Conservation (phyloP, 1,140 invertebrate species). For the Colletes gigas region DNA sequence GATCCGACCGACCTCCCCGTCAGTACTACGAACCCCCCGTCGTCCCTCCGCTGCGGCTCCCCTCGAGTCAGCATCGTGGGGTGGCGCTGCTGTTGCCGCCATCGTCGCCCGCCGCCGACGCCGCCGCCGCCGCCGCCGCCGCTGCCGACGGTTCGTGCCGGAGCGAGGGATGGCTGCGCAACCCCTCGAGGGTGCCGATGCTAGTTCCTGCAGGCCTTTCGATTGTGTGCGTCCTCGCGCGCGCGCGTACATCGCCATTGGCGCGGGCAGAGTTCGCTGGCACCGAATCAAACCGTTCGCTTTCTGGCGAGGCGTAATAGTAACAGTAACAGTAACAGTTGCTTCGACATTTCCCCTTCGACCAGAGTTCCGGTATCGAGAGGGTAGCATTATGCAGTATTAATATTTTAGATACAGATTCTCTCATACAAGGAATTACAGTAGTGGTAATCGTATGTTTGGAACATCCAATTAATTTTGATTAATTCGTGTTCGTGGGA, state of each 20-base stretch:
- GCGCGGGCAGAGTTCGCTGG: slow-evolving; percentile 30
- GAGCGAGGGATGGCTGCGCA: slow-evolving; percentile 55
- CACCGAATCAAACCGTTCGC: background rate
- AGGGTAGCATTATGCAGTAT: too few species aligned
- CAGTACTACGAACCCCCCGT: slow-evolving; percentile 46
- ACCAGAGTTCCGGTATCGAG: too few species aligned
- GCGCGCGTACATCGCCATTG: slow-evolving; percentile 47
- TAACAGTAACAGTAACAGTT: too few species aligned
- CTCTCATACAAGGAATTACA: too few species aligned
- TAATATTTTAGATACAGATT: too few species aligned
- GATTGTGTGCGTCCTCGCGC: slow-evolving; percentile 30
- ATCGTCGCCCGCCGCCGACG: slow-evolving; percentile 3
- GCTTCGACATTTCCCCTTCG: background rate
- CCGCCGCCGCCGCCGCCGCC: slow-evolving; percentile 29
- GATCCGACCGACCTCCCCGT: background rate
- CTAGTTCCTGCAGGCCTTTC: slow-evolving; percentile 59
- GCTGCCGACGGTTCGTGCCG: slow-evolving; percentile 47
- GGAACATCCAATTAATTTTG: too few species aligned
- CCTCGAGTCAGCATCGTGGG: slow-evolving; percentile 34
- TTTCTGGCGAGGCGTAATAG: background rate
- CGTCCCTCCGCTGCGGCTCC: slow-evolving; percentile 65
- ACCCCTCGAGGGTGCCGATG: slow-evolving; percentile 65
- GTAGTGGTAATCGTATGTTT: too few species aligned
- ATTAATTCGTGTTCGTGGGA: too few species aligned
- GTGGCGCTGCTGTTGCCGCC: slow-evolving; percentile 47